phyloP scores from a whole-genome alignment of 1,140 invertebrate genomes.

The Apocrypta bakeri region DNA sequence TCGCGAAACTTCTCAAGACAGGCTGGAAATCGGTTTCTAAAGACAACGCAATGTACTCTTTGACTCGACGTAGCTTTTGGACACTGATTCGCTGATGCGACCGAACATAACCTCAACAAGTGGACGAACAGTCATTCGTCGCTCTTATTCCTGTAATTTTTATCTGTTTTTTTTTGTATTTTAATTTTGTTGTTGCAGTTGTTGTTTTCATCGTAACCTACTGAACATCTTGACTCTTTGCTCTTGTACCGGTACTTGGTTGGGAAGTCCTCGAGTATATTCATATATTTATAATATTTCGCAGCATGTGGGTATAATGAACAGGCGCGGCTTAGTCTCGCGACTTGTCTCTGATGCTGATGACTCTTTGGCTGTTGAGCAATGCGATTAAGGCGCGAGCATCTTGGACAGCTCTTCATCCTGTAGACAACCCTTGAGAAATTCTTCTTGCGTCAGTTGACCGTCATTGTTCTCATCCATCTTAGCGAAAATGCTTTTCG shows the following conservation, averaged over 20 bases:
- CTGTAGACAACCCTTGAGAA: constrained; percentile 98
- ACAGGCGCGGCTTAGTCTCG: constrained; percentile 28
- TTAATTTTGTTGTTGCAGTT: not conserved
- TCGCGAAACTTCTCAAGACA: too few species aligned
- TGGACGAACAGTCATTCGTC: not conserved
- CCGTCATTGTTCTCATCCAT: constrained; percentile 99
- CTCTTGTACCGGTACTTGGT: not conserved
- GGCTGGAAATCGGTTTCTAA: too few species aligned
- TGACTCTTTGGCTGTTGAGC: not conserved
- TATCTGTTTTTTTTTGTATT: not conserved
- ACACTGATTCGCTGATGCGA: too few species aligned
- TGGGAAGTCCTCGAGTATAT: not conserved
- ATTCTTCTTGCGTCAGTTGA: constrained; percentile 98
- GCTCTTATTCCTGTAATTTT: not conserved
- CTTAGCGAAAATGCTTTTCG: constrained; percentile 98
- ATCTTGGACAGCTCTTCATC: constrained; percentile 98
- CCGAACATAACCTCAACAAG: too few species aligned
- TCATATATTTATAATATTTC: not conserved
- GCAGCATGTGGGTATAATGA: not conserved
- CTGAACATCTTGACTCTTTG: not conserved
- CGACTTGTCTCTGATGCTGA: not conserved
- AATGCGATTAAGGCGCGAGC: constrained; percentile 87
- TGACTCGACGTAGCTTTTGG: too few species aligned
- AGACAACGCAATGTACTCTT: too few species aligned
- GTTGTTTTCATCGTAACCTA: not conserved